Base-by-base conservation (phyloP, 2,888 invertebrate species). In the Sicus ferrugineus region DNA sequence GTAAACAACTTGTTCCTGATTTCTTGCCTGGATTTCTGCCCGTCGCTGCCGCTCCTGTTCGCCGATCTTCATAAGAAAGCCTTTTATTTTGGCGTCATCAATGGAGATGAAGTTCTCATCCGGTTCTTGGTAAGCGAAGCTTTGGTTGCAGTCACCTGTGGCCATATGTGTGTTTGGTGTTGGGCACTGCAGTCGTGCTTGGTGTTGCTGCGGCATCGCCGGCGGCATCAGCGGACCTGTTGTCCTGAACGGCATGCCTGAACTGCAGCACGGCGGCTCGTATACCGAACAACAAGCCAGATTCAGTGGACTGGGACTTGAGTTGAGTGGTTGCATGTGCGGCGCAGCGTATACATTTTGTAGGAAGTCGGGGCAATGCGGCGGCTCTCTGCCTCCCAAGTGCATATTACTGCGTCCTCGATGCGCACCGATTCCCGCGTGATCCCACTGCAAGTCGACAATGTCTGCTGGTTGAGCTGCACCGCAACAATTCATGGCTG, bases 81-180 rank as follows among this genome's bases (percentile, higher is more conserved):
- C 77, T 34, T 82, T 81, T 16, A 84, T 80, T 72, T 85, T 85
- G 16, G 77, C 79, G 75, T 84, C 84, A 70, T 84, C 84, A 19
- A 85, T 83, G 6, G 84, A 84, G 2, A 84, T 81, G 70, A 83
- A 84, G 72, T 84, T 84, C 74, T 84, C 85, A 31, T 81, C 81
- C 1, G 83, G 80, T 66, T 83, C 82, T 2, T 81, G 78, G 59
- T 83, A 84, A 52, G 78, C 79, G 50, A 80, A 82, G 63, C 54
- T 48, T 21, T 46, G 66, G 62, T 66, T 65, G 6, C 21, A 48
- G 11, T 69, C 69, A 11, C 67, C 54, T n/a, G 50, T n/a, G 9
- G 26, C 62, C 2, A 28, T 38, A 1, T 26, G 28, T 16, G 50
- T 19, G 21, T 7, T 23, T 42, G 54, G 28, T 14, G 23, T 62